Evolutionary conservation across 23 tunicate species (phyloP).

Genomic region (Aplidium turbinatum): DNA sequence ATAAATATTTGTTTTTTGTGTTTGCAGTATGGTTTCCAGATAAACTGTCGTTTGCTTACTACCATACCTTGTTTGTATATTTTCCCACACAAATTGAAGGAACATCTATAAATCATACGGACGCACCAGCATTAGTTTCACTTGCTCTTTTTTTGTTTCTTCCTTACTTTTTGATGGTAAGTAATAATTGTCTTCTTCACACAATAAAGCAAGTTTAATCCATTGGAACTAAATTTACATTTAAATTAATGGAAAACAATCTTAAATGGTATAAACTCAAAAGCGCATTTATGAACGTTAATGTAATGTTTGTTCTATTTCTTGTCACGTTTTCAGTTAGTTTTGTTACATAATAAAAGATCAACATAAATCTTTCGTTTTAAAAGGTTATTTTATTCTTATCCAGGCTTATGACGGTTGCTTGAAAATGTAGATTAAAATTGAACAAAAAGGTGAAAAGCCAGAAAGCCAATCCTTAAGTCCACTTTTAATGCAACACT

Average conservation of each 20-base stretch:
- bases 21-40: slow-evolving; percentile 39
- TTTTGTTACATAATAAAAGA: too few relatives aligned
- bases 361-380: too few relatives aligned
- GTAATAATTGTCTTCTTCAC: not conserved
- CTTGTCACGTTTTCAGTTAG: too few relatives aligned
- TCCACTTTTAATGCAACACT: too few relatives aligned
- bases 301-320: too few relatives aligned
- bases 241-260: not conserved
- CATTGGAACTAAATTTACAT: not conserved
- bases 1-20: not conserved
- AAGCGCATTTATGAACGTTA: too few relatives aligned
- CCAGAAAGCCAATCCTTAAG: too few relatives aligned
- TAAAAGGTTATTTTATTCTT: too few relatives aligned
- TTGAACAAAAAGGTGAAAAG: too few relatives aligned
- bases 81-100: slow-evolving; percentile 9
- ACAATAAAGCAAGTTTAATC: not conserved
- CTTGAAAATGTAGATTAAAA: too few relatives aligned
- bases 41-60: slow-evolving; percentile 11
- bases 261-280: not conserved
- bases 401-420: too few relatives aligned
- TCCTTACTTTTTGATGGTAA: slow-evolving; percentile 29
- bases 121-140: not conserved
- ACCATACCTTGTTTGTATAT: slow-evolving; percentile 16
- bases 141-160: slow-evolving; percentile 4
- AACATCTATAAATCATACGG: not conserved